Percentiles rank a stretch among this genome's conserved stretches.
Evolutionary conservation across 1,140 invertebrate genomes (phyloP).

Genomic region (Cepaea nemoralis): DNA sequence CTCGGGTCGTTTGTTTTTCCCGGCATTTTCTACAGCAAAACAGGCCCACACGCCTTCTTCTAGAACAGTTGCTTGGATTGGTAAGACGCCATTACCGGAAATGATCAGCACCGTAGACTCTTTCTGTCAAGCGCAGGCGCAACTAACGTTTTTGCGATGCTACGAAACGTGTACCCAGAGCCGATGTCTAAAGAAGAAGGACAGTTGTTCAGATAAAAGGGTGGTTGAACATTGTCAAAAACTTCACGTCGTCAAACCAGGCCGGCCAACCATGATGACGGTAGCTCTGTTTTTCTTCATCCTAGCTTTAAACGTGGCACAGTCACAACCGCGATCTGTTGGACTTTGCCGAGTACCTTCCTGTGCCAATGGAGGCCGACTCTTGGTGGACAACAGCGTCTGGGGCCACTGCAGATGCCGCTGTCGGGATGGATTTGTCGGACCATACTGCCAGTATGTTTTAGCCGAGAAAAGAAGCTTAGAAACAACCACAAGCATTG

Average conservation of each 20-base stretch:
- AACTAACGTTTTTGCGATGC: not conserved
- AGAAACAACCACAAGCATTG: not conserved
- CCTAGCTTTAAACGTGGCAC: not conserved
- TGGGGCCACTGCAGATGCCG: constrained; percentile 32
- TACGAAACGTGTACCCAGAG: not conserved
- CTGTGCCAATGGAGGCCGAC: constrained; percentile 32
- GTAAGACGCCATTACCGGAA: not conserved
- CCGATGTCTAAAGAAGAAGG: not conserved
- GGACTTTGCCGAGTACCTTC: constrained; percentile 23
- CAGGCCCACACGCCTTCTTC: not conserved
- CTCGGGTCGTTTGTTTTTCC: not conserved
- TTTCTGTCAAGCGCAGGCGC: not conserved
- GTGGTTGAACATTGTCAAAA: not conserved
- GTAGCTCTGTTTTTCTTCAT: not conserved
- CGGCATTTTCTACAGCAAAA: not conserved
- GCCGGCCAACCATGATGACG: not conserved
- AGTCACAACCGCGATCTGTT: not conserved
- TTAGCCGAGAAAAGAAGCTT: constrained; percentile 18
- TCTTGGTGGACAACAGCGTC: constrained; percentile 17
- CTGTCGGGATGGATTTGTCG: constrained; percentile 23
- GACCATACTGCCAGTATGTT: constrained; percentile 35
- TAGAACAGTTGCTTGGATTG: not conserved
- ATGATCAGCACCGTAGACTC: not conserved
- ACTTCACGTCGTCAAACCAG: not conserved
- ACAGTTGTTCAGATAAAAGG: not conserved